A percentile compares a stretch with the other conserved stretches of the same genome.
phyloP scores from a whole-genome alignment of 2,113 vertebrate genomes.

The Ictalurus furcatus region DNA sequence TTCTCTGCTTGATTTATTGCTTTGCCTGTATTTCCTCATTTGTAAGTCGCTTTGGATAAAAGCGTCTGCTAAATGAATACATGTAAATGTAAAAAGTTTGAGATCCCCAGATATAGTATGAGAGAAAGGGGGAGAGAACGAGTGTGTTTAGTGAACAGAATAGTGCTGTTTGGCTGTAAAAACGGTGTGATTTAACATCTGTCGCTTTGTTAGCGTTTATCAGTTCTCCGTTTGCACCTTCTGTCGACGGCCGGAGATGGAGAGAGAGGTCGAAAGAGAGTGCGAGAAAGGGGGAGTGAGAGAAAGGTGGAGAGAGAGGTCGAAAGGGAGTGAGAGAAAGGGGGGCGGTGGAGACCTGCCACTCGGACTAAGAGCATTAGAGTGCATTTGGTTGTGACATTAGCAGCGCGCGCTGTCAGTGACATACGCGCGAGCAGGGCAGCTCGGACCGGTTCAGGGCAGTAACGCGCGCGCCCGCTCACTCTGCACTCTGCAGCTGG shows the following conservation, averaged over 20 bases:
- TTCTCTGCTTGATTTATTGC: no score
- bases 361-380: constrained; percentile 61
- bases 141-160: neutral
- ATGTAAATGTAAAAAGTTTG: neutral
- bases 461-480: constrained; percentile 29
- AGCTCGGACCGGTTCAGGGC: constrained; percentile 59
- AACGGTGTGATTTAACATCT: neutral
- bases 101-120: no score
- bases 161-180: neutral
- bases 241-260: neutral
- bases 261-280: no score
- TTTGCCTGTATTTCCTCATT: no score
- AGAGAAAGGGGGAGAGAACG: neutral
- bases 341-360: neutral
- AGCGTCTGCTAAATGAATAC: no score
- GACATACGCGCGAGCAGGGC: constrained; percentile 60
- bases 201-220: neutral
- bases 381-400: constrained; percentile 63
- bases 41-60: no score
- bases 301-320: no score
- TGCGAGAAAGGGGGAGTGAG: no score
- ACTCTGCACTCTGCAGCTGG: constrained; percentile 21
- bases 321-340: neutral
- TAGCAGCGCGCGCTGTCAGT: constrained; percentile 60
- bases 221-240: neutral